These are phyloP conservation scores for Antheraea pernyi DNA, from an alignment of 1,140 invertebrate species.

Conservation along the genomic window DNA sequence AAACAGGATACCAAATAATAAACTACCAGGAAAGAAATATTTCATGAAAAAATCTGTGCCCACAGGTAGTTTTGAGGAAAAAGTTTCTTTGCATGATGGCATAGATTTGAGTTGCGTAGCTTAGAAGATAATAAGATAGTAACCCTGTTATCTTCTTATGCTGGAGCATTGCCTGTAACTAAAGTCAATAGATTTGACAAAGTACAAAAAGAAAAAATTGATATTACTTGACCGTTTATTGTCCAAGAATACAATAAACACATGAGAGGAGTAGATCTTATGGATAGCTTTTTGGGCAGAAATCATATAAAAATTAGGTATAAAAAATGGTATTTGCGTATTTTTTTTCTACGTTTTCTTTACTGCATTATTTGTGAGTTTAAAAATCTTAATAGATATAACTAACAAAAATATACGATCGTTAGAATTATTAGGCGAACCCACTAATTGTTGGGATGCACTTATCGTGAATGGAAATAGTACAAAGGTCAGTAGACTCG, in stretches of 20 bases:
- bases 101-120: constrained; percentile 38
- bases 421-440: no score
- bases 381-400: no score
- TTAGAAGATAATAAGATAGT: constrained; percentile 45
- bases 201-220: constrained; percentile 27
- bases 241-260: constrained; percentile 44
- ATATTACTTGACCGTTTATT: constrained; percentile 29
- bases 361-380: no score
- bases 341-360: no score
- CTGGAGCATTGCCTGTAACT: constrained; percentile 27
- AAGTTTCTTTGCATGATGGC: constrained; percentile 32
- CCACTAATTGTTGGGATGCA: no score
- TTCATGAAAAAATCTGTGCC: constrained; percentile 43
- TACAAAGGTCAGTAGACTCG: no score
- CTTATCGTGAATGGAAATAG: no score
- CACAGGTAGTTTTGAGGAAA: constrained; percentile 43
- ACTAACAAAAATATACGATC: no score
- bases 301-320: constrained; percentile 53
- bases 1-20: constrained; percentile 35
- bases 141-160: constrained; percentile 34
- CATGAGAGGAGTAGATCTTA: constrained; percentile 59
- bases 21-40: constrained; percentile 41
- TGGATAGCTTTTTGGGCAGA: constrained; percentile 67
- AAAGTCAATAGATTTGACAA: constrained; percentile 32
- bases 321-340: constrained; percentile 57